Base-by-base conservation (phyloP, 2,797 vertebrate species). In the Spheniscus humboldti region DNA sequence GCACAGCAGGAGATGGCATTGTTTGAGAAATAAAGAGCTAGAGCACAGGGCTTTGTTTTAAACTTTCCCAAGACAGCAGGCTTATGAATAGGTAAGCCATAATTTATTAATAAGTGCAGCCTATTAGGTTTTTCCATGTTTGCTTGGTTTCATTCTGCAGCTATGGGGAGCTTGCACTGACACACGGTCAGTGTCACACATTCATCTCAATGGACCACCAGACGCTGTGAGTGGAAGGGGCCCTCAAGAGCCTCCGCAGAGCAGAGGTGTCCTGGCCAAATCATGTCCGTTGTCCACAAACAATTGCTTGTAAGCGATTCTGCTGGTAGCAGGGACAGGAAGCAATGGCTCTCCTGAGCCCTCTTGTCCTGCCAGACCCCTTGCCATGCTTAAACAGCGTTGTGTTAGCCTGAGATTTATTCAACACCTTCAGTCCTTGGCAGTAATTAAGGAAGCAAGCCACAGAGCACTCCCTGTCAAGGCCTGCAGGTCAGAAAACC, bases 61-160 rank as follows among this genome's bases (percentile, higher is more conserved):
- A 86, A 79, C 50, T 20, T 71, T 68, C 66, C 28, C 41, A 78
- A 95, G 68, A 64, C 25, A 62, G 11, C 5, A 86, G 37, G 19
- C 20, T 47, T 78, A 52, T 88, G 69, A 92, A 90, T 60, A 92
- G 64, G 56, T 85, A 78, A 86, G 17, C 10, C 18, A 82, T 78
- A 37, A 90, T 86, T 94, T 97, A 90, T 92, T 96, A 90, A 63
- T 90, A 87, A 85, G 35, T 39, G 39, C 20, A 45, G 43, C n/a
- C 39, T 86, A 20, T 69, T 50, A 89, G 17, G 6, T 95, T 92
- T 89, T 95, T 47, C 39, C n/a, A 7, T 63, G 22, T 79, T 93
- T 87, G 24, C 25, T 57, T 50, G 8, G 12, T 80, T 95, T 95
- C 7, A 5, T 84, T 90, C 75, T 81, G 55, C 52, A 68, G 48